These are phyloP conservation scores for Ridgeia piscesae DNA, from an alignment of 1,140 invertebrate genomes.

Conservation along the genomic window DNA sequence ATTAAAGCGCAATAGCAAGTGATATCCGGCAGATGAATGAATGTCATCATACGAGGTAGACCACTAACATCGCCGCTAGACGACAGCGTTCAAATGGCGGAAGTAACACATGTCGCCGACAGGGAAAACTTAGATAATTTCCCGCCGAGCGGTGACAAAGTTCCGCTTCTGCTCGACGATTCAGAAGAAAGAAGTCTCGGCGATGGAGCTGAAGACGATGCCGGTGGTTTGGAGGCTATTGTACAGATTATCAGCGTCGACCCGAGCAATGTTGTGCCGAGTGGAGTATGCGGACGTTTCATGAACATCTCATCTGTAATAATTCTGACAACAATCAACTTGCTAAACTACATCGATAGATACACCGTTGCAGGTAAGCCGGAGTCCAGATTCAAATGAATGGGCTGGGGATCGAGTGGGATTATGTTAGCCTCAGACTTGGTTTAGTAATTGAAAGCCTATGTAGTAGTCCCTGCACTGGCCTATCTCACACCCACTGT, in stretches of 20 bases:
- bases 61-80: not conserved
- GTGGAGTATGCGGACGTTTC: not conserved
- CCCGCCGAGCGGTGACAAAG: not conserved
- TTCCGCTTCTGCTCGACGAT: not conserved
- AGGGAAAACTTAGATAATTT: not conserved
- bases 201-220: not conserved
- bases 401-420: too few relatives aligned
- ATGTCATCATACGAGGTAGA: not conserved
- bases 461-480: too few relatives aligned
- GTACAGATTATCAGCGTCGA: not conserved
- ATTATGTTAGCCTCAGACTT: too few relatives aligned
- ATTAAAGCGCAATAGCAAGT: not conserved
- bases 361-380: slow-evolving; percentile 11
- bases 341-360: slow-evolving; percentile 13
- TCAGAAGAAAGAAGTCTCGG: not conserved
- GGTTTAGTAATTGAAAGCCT: too few relatives aligned
- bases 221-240: not conserved
- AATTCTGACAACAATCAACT: slow-evolving; percentile 7
- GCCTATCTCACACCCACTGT: too few relatives aligned
- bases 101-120: not conserved
- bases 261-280: not conserved
- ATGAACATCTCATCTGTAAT: not conserved
- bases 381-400: too few relatives aligned
- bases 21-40: not conserved
- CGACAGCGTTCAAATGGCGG: not conserved